Percentiles rank a stretch among this genome's conserved stretches.
Evolutionary conservation across 2,113 vertebrate species (phyloP).

Genomic region (Kryptolebias marmoratus): DNA sequence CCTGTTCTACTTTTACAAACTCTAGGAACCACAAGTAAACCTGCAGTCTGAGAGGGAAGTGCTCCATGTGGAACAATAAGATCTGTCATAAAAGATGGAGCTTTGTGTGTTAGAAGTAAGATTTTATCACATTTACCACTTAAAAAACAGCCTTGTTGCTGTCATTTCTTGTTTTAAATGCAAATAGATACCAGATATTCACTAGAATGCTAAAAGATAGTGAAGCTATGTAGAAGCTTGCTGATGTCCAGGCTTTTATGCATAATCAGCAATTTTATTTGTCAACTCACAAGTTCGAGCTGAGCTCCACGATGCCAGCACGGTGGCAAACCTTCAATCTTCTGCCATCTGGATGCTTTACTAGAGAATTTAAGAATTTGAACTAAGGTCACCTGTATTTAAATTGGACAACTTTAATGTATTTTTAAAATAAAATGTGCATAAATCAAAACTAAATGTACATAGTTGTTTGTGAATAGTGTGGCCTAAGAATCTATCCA

Average conservation of each 20-base stretch:
- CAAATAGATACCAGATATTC: slow-evolving; percentile 37
- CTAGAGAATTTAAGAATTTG: not conserved
- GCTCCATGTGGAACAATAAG: too few relatives aligned
- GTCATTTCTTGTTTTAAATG: slow-evolving; percentile 20
- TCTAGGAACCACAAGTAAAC: too few relatives aligned
- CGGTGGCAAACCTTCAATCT: slow-evolving; percentile 14
- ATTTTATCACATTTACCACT: not conserved
- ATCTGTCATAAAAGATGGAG: not conserved
- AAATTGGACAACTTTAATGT: not conserved
- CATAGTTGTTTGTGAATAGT: not conserved
- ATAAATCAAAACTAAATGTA: too few relatives aligned
- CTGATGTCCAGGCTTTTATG: slow-evolving; percentile 36
- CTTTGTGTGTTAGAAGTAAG: not conserved
- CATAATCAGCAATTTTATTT: slow-evolving; percentile 22
- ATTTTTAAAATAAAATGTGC: too few relatives aligned
- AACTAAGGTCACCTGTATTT: slow-evolving; percentile 11
- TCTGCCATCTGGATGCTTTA: slow-evolving; percentile 14
- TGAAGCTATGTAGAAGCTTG: not conserved
- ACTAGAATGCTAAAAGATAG: slow-evolving; percentile 32
- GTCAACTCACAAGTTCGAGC: slow-evolving; percentile 37
- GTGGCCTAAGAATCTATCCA: too few relatives aligned
- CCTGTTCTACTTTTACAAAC: too few relatives aligned
- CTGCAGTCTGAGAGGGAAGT: too few relatives aligned
- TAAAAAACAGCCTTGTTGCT: slow-evolving; percentile 14
- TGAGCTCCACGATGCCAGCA: slow-evolving; percentile 12